A percentile compares a stretch with the other conserved stretches of the same genome.
Conservation (phyloP, 2,888 invertebrate genomes). For the Thysanoteuthis rhombus region DNA sequence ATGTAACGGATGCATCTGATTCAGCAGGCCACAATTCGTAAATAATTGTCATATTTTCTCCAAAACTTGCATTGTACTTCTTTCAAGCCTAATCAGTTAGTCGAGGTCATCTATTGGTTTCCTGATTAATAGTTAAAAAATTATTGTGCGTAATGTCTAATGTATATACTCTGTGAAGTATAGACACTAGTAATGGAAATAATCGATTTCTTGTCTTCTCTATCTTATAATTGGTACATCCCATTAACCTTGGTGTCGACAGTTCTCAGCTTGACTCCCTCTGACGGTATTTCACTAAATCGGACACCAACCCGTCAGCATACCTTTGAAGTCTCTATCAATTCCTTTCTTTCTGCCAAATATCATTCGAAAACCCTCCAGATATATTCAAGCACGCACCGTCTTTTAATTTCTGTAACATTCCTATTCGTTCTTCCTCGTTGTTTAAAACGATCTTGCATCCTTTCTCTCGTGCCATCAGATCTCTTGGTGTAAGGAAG, state of each 20-base stretch:
- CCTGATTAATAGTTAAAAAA: neutral
- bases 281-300: neutral
- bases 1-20: no score
- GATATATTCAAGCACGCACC: neutral
- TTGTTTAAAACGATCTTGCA: no score
- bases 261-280: neutral
- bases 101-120: neutral
- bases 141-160: neutral
- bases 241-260: neutral
- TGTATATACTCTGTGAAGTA: neutral
- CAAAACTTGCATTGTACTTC: no score
- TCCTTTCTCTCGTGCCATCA: no score
- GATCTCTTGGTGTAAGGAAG: no score
- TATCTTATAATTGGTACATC: neutral
- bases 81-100: no score
- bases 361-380: neutral
- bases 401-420: no score
- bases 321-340: neutral
- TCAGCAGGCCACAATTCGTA: no score
- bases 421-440: no score
- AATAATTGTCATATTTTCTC: no score
- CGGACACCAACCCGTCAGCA: neutral
- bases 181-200: neutral
- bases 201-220: neutral
- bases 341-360: neutral